These are phyloP conservation scores for Nothoprocta pentlandii DNA, from an alignment of 2,113 vertebrate genomes.

Conservation along the genomic window DNA sequence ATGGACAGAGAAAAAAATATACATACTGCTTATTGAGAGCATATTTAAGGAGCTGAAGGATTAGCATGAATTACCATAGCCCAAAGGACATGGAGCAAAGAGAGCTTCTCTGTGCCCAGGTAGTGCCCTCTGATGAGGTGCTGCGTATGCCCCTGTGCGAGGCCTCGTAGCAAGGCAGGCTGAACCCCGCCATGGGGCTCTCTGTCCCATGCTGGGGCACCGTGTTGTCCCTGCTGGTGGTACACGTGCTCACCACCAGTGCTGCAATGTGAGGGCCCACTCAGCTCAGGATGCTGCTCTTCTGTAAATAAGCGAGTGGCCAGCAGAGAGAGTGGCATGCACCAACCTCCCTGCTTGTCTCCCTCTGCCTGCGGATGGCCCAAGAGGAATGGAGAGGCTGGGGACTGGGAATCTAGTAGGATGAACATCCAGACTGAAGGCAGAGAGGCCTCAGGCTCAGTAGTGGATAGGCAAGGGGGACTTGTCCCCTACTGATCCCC, in stretches of 20 bases:
- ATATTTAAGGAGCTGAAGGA: neutral
- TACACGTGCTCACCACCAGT: neutral
- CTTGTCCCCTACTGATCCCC: neutral
- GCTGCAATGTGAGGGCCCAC: neutral
- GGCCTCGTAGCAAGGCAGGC: neutral
- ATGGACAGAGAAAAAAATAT: neutral
- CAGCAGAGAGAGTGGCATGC: neutral
- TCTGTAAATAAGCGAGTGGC: neutral
- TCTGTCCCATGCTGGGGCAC: neutral
- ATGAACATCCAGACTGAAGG: neutral
- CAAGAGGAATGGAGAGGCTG: neutral
- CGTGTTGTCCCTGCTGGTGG: neutral
- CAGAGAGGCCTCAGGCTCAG: fast-evolving
- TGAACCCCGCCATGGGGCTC: neutral
- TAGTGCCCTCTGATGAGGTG: neutral
- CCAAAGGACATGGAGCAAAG: neutral
- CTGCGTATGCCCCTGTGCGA: neutral
- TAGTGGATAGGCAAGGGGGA: neutral
- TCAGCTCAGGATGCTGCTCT: neutral
- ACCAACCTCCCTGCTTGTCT: neutral
- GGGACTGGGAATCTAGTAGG: neutral
- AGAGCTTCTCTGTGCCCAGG: neutral
- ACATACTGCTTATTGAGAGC: neutral
- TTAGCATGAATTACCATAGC: neutral
- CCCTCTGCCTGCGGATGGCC: neutral